These are phyloP conservation scores for Cecropterus lyciades DNA, from an alignment of 1,140 invertebrate genomes.

Conservation along the genomic window DNA sequence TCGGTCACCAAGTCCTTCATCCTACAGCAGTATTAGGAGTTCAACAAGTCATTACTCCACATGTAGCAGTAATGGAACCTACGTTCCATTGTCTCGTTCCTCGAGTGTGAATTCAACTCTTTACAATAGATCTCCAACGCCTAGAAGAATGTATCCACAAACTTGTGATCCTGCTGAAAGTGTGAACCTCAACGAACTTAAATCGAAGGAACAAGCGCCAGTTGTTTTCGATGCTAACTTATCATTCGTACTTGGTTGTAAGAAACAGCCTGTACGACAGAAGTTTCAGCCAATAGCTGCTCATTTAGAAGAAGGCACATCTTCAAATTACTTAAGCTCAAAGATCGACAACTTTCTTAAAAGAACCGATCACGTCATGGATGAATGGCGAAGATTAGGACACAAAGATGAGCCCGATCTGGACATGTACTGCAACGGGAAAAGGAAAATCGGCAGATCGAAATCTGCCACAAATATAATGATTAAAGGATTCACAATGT, in stretches of 20 bases:
- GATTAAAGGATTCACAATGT: conserved; percentile 91
- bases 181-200: conserved; percentile 84
- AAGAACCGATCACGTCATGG: conserved; percentile 93
- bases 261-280: conserved; percentile 88
- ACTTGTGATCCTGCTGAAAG: conserved; percentile 78
- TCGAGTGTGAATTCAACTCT: conserved; percentile 75
- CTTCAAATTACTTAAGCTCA: conserved; percentile 89
- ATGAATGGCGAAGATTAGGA: conserved; percentile 90
- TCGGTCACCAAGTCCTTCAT: conserved; percentile 76
- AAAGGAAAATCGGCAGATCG: conserved; percentile 86
- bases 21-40: conserved; percentile 72
- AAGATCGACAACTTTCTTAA: conserved; percentile 92
- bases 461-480: conserved; percentile 91
- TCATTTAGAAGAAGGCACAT: conserved; percentile 89
- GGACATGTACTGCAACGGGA: conserved; percentile 68
- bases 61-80: conserved; percentile 77
- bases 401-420: conserved; percentile 84
- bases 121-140: conserved; percentile 78
- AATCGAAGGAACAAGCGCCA: conserved; percentile 88
- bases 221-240: conserved; percentile 93
- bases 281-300: conserved; percentile 89
- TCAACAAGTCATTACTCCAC: conserved; percentile 77
- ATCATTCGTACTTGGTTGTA: conserved; percentile 90
- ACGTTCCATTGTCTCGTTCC: conserved; percentile 69
- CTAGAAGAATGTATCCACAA: conserved; percentile 88